Percentiles rank a stretch among this genome's conserved stretches.
Conservation (phyloP, 2,113 vertebrate genomes). For the Polypterus bichir region DNA sequence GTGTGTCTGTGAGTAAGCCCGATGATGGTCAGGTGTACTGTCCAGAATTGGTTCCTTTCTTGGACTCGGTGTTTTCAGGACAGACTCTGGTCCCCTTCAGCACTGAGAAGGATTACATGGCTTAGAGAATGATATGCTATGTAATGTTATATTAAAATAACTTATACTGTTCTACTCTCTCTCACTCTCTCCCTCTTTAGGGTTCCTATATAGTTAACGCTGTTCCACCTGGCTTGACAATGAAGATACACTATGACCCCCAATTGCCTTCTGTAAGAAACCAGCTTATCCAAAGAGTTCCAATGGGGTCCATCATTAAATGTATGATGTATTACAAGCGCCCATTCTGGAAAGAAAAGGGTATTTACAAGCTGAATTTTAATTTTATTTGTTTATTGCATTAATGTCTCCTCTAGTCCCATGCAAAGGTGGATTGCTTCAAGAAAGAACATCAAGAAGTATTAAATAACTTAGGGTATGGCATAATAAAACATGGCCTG, state of each 20-base stretch:
- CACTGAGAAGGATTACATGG: neutral
- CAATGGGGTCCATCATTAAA: constrained; percentile 25
- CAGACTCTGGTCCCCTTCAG: neutral
- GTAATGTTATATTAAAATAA: neutral
- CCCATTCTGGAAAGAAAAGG: constrained; percentile 23
- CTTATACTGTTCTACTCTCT: neutral
- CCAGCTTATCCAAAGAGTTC: constrained; percentile 21
- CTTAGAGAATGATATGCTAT: neutral
- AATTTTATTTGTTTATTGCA: too few species aligned
- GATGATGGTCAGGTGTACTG: too few species aligned
- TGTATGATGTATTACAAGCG: constrained; percentile 22
- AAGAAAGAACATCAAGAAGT: too few species aligned
- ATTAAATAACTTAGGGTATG: too few species aligned
- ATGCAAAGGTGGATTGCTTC: too few species aligned
- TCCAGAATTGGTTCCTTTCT: too few species aligned
- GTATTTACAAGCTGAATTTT: neutral
- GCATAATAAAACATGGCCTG: too few species aligned
- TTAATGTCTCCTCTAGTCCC: too few species aligned
- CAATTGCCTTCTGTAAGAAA: constrained; percentile 18
- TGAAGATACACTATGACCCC: constrained; percentile 18
- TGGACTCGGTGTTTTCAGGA: too few species aligned
- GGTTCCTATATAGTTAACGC: constrained; percentile 19
- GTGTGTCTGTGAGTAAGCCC: too few species aligned
- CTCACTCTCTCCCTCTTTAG: constrained; percentile 6
- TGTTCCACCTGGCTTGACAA: constrained; percentile 20